Evolutionary conservation across 2,797 vertebrate species (phyloP).

Genomic region (Sebastes vulpes): DNA sequence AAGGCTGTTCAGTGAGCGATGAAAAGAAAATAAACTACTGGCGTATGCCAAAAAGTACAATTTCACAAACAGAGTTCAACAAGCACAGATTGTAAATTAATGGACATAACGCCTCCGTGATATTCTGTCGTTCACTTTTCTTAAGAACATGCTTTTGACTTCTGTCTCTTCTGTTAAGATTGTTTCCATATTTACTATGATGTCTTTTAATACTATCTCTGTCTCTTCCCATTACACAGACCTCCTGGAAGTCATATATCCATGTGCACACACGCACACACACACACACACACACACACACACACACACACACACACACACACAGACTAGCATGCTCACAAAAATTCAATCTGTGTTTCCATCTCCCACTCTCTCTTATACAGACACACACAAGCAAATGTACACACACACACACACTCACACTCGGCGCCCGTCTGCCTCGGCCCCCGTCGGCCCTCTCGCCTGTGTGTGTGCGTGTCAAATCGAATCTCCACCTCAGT

Average conservation of each 20-base stretch:
- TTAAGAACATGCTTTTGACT: background rate
- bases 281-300: background rate
- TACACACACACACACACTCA: background rate
- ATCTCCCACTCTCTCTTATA: constrained; percentile 17
- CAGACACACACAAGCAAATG: constrained; percentile 7
- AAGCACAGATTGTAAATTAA: constrained; percentile 21
- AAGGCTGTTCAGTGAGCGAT: background rate
- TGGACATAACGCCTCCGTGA: background rate
- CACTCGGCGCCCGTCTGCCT: constrained; percentile 35
- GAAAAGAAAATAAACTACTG: background rate
- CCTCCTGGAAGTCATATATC: constrained; percentile 38
- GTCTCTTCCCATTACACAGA: constrained; percentile 26
- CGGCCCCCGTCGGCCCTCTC: constrained; percentile 66
- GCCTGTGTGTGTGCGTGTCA: constrained; percentile 85
- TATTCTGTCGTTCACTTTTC: background rate
- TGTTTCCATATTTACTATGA: constrained; percentile 1
- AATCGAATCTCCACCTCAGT: constrained; percentile 87
- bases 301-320: background rate
- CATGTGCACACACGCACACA: background rate
- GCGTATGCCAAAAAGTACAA: background rate
- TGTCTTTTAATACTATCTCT: constrained; percentile 2
- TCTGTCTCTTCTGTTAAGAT: background rate
- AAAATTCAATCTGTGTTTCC: constrained; percentile 65
- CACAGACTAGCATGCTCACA: background rate
- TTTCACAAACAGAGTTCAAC: background rate